phyloP scores from a whole-genome alignment of 2,113 vertebrate genomes.

The Zeus faber region DNA sequence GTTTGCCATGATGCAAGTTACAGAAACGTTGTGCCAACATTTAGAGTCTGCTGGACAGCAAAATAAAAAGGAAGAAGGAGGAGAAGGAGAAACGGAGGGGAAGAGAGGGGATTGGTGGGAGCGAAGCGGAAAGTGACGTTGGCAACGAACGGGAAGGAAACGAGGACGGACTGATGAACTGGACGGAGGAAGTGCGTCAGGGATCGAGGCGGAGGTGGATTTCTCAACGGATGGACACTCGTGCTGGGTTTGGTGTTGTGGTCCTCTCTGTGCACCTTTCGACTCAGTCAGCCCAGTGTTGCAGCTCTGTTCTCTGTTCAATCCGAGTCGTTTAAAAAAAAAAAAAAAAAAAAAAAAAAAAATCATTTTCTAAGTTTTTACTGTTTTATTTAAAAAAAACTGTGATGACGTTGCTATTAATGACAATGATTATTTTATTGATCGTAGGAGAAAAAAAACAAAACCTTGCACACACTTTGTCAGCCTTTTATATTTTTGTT shows the following conservation, averaged over 20 bases:
- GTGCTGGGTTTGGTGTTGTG: slow-evolving; percentile 70
- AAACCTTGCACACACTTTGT: slow-evolving; percentile 82
- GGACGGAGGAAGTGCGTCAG: slow-evolving; percentile 12
- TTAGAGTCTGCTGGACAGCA: slow-evolving; percentile 70
- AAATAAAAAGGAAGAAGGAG: slow-evolving; percentile 5
- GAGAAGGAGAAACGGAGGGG: slow-evolving; percentile 10
- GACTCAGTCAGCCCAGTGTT: slow-evolving; percentile 84
- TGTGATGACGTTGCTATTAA: slow-evolving; percentile 64
- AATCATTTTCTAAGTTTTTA: slow-evolving; percentile 88
- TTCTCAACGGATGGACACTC: slow-evolving; percentile 43
- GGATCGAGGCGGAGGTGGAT: slow-evolving; percentile 10
- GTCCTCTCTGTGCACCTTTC: slow-evolving; percentile 86
- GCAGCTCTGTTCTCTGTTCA: slow-evolving; percentile 83
- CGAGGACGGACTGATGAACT: slow-evolving; percentile 11
- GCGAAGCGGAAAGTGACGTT: slow-evolving; percentile 18
- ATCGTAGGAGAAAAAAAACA: slow-evolving; percentile 76
- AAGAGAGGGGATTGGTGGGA: slow-evolving; percentile 7
- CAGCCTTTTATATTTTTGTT: slow-evolving; percentile 89
- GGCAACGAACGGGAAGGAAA: slow-evolving; percentile 37
- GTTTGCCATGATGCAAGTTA: slow-evolving; percentile 44
- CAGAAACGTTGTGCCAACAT: slow-evolving; percentile 76
- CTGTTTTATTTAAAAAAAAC: slow-evolving; percentile 77
- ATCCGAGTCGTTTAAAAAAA: slow-evolving; percentile 80
- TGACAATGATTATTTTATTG: slow-evolving; percentile 78
- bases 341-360: slow-evolving; percentile 68